Conservation (phyloP, 2,113 vertebrate genomes). For the Muntiacus reevesi region DNA sequence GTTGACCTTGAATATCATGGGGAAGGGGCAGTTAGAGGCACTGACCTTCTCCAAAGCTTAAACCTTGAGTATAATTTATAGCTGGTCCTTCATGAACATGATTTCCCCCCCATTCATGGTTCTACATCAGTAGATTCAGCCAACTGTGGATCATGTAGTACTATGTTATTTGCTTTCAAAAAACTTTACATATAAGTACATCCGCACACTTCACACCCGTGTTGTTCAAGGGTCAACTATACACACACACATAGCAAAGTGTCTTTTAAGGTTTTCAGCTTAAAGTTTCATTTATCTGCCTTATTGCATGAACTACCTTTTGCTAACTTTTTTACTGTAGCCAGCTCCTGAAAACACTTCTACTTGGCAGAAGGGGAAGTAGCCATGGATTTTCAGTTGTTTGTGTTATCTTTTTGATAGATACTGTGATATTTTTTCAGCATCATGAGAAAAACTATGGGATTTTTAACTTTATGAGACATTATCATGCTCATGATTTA, state of each 20-base stretch:
- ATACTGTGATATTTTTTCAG: constrained; percentile 13
- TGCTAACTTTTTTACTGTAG: not conserved
- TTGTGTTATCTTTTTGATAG: not conserved
- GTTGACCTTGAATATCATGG: not conserved
- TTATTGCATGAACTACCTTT: not conserved
- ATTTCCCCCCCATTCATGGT: not conserved
- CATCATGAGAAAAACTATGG: not conserved
- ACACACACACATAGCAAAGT: not conserved
- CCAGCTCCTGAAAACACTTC: not conserved
- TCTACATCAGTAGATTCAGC: not conserved
- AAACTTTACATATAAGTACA: not conserved
- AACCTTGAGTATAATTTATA: not conserved
- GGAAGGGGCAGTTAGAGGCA: not conserved
- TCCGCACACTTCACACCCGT: not conserved
- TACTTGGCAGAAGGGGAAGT: not conserved
- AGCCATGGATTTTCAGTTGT: not conserved
- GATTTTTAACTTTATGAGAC: constrained; percentile 37
- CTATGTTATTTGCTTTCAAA: not conserved
- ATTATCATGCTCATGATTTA: constrained; percentile 26
- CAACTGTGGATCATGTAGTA: not conserved
- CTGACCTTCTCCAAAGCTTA: not conserved
- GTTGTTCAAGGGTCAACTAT: not conserved
- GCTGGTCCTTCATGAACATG: not conserved
- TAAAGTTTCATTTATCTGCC: not conserved
- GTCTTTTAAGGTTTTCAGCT: not conserved